Evolutionary conservation across 92 coral and sea anemone genomes (phyloP).

Genomic region (Scolanthus callimorphus): DNA sequence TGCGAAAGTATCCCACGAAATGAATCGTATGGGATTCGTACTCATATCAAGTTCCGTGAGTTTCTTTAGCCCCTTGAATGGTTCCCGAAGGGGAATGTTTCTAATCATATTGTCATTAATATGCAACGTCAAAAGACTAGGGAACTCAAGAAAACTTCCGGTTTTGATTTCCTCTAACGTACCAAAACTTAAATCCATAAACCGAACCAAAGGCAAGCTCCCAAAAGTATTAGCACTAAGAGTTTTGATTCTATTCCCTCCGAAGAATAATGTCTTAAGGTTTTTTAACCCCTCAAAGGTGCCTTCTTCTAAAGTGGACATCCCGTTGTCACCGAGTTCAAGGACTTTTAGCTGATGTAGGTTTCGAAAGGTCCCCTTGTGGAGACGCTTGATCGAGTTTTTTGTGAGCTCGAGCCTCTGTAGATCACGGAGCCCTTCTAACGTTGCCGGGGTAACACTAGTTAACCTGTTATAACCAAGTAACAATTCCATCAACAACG

Average conservation of each 20-base stretch:
- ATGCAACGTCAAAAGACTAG: slow-evolving; percentile 15
- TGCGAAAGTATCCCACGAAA: slow-evolving; percentile 31
- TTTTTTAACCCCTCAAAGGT: slow-evolving; percentile 9
- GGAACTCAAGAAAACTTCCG: slow-evolving; percentile 12
- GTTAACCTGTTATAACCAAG: slow-evolving; percentile 10
- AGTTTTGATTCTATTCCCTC: slow-evolving; percentile 7
- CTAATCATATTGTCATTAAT: slow-evolving; percentile 24
- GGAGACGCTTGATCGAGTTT: slow-evolving; percentile 20
- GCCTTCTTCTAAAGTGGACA: slow-evolving; percentile 10
- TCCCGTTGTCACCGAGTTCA: slow-evolving; percentile 32
- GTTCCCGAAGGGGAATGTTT: slow-evolving; percentile 10
- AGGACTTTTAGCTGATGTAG: slow-evolving; percentile 5
- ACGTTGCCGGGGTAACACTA: slow-evolving; percentile 6
- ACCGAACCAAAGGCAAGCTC: not conserved
- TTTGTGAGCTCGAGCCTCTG: slow-evolving; percentile 15
- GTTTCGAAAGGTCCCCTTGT: slow-evolving; percentile 11
- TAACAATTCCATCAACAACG: slow-evolving; percentile 4
- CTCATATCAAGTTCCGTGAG: slow-evolving; percentile 41
- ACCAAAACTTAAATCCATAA: slow-evolving; percentile 18
- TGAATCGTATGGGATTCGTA: slow-evolving; percentile 27
- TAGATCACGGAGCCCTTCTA: slow-evolving; percentile 19
- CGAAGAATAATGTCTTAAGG: slow-evolving; percentile 10
- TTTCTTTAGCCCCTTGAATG: not conserved
- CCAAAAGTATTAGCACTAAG: slow-evolving; percentile 1
- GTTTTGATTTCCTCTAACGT: slow-evolving; percentile 4